Base-by-base conservation (phyloP, 2,888 invertebrate genomes). In the Drosophila eohydei region DNA sequence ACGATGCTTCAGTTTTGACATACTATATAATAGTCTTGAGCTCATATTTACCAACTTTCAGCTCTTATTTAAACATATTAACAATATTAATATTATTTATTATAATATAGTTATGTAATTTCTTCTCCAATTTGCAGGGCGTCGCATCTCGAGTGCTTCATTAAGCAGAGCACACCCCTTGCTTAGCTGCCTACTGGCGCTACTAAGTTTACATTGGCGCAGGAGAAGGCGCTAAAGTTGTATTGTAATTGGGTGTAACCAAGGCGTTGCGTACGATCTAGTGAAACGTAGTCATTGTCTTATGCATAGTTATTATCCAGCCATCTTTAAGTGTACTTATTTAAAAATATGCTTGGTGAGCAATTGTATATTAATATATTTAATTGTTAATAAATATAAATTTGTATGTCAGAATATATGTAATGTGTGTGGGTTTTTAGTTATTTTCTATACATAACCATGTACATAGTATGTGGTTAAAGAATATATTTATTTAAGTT, bases 351-450 rank as follows among this genome's bases (percentile, higher is more conserved):
- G 68, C 57, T 74, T 71, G 69, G 56, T 84, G 83, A 78, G 81
- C 69, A 83, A 86, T 56, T 64, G 63, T 68, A 48, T 59, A 64
- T 57, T 21, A 32, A 41, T 68, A 61, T 63, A 85, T 82, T 71
- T 89, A 89, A 76, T 80, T 68, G 80, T 89, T 88, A 88, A 89
- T 84, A 89, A 88, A 89, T 89, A 87, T 78, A 72, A 67, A 74
- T 80, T 66, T 89, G 64, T 81, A 78, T 62, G 63, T 61, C 67
- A 74, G 48, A 46, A 69, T 56, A 40, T 56, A 51, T 63, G 32
- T 50, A 34, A 40, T 40, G 40, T 36, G 43, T 16, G 38, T 52
- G 38, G 46, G 36, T 28, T 26, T n/a, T 32, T 54, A 41, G 30
- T 36, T 56, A 46, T 43, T 28, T 58, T 38, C 44, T 63, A 60